Evolutionary conservation across 2,113 vertebrate genomes (phyloP).

Genomic region (Ageneiosus marmoratus): DNA sequence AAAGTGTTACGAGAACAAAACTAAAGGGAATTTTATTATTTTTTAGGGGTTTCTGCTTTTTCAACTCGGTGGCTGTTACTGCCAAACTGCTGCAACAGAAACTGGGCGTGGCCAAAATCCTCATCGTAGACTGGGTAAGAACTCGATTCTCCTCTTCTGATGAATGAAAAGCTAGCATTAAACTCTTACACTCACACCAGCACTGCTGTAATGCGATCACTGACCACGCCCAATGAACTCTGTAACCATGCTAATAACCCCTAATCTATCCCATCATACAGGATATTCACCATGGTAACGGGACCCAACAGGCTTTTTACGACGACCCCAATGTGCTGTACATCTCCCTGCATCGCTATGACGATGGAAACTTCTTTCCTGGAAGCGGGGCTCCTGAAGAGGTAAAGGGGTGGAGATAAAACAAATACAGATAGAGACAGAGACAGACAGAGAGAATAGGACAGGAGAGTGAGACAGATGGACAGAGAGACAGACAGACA

Average conservation of each 20-base stretch:
- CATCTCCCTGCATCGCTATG: slow-evolving; percentile 85
- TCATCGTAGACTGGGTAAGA: slow-evolving; percentile 69
- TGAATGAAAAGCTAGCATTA: no score
- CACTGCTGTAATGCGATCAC: background rate
- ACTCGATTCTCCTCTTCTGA: background rate
- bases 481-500: background rate
- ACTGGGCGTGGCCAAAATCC: slow-evolving; percentile 65
- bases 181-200: background rate
- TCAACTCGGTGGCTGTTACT: slow-evolving; percentile 68
- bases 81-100: slow-evolving; percentile 69
- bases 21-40: background rate
- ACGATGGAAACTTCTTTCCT: slow-evolving; percentile 87
- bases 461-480: background rate
- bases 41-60: slow-evolving; percentile 69
- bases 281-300: slow-evolving; percentile 89
- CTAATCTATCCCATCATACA: slow-evolving; percentile 45
- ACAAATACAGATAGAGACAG: background rate
- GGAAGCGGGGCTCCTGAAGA: slow-evolving; percentile 85
- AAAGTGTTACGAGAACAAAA: no score
- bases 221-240: background rate
- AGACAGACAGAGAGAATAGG: background rate
- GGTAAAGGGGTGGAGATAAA: slow-evolving; percentile 58
- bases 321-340: slow-evolving; percentile 82
- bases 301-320: slow-evolving; percentile 86
- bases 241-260: background rate